A percentile compares a stretch with the other conserved stretches of the same genome.
Conservation (phyloP, 1,140 invertebrate species). For the Halictus rubicundus region DNA sequence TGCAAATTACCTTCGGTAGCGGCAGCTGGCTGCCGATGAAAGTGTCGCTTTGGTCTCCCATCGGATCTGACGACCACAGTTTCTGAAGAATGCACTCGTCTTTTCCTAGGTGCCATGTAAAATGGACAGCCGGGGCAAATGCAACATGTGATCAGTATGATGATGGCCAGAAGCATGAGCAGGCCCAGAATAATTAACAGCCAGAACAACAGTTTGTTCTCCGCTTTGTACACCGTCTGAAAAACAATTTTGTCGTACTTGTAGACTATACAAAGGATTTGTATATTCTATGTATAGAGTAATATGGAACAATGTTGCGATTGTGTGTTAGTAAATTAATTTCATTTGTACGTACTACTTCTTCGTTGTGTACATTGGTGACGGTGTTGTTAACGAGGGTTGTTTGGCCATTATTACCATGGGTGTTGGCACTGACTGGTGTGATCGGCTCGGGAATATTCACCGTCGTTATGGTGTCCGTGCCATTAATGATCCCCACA, state of each 20-base stretch:
- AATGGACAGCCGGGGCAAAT: constrained; percentile 90
- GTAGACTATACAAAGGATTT: too few species aligned
- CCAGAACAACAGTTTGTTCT: constrained; percentile 88
- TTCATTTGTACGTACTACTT: constrained; percentile 60
- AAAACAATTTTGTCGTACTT: constrained; percentile 72
- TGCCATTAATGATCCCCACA: constrained; percentile 73
- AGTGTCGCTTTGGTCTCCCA: constrained; percentile 71
- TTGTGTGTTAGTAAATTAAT: too few species aligned
- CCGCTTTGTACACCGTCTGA: constrained; percentile 86
- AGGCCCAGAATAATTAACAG: constrained; percentile 87
- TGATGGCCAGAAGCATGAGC: constrained; percentile 85
- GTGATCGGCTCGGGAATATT: constrained; percentile 32
- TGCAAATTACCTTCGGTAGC: constrained; percentile 41
- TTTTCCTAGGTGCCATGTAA: constrained; percentile 88
- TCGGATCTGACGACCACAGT: constrained; percentile 83
- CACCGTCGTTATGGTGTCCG: constrained; percentile 11
- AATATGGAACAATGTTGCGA: too few species aligned
- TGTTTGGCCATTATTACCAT: constrained; percentile 19
- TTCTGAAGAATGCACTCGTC: constrained; percentile 87
- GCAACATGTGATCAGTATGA: constrained; percentile 88
- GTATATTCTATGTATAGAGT: too few species aligned
- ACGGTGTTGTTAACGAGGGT: constrained; percentile 55
- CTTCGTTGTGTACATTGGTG: constrained; percentile 62
- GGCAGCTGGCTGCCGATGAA: constrained; percentile 67
- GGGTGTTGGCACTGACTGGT: constrained; percentile 21